Base-by-base conservation (phyloP, 2,888 invertebrate genomes). In the Vesta saturnalis region DNA sequence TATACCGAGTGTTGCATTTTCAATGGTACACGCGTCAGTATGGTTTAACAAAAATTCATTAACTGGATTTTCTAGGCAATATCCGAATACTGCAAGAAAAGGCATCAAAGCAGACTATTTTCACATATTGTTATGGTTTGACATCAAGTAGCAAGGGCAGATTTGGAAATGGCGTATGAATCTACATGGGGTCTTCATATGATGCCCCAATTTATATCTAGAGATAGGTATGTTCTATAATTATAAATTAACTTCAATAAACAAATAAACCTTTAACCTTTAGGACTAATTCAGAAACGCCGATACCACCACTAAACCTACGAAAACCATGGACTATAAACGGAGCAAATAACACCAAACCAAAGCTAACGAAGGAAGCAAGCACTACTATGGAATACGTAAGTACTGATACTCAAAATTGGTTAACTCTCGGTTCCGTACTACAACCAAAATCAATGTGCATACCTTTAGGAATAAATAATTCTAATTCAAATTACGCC, bases 101-200 rank as follows among this genome's bases (percentile, higher is more conserved):
- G 86, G 59, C 83, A 86, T 64, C 87, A 87, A 72, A 85, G 84
- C 52, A 84, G 87, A 68, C 88, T 89, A n/a, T 89, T 89, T 77
- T 88, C 88, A 0, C 89, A 89, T 77, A 86, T 88, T 57, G 87
- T 88, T 12, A 88, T 89, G 87, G 88, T 89, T 77, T 83, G 89
- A 78, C 86, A 88, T 74, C 85, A 86, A 49, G 87, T 87, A 76
- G 87, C 87, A 14, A 79, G 82, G 79, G 83, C 83, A 16, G 80
- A 80, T 22, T 57, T 83, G 49, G 83, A 84, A 75, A 67, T 77
- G 35, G 72, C 77, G 6, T 68, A 81, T 62, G 82, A 83, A 66
- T 80, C 81, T 21, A 78, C 81, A 15, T 83, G 82, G 82, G 82
- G 82, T 64, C 60, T 67, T 10, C 83, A 82, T 35, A 82, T 82